Evolutionary conservation across 2,797 vertebrate genomes (phyloP), one percentile per base, ranked within the genome.

Genomic region (Silurus aristotelis): DNA sequence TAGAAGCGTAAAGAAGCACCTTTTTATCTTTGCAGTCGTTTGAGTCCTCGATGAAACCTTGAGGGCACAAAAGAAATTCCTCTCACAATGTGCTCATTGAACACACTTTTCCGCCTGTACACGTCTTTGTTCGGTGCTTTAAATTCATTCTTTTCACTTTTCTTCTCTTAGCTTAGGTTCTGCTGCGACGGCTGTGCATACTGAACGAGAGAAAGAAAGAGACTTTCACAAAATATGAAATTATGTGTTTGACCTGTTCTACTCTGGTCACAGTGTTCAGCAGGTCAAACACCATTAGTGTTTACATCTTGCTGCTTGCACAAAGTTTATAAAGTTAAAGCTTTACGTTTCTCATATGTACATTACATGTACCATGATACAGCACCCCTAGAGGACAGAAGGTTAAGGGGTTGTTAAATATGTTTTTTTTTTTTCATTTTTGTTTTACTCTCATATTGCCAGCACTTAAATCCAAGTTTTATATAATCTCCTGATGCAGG

Each of bases 41-140:
- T n/a, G 22, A n/a, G 22, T n/a, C 10, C 9, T 64, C 22, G 63
- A 64, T 25, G 22, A n/a, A 25, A 64, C 63, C 22, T 64, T 22
- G 22, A 64, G 56, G 25, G 31, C 75, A 61, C 10, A 20, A 31
- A 31, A 75, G 46, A 76, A 75, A 27, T 6, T 6, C 52, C 27
- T 3, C 55, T 76, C 55, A 76, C 56, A 76, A 76, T 19, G 19
- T 58, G 73, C 73, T 79, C 15, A 68, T 12, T 84, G 64, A 84
- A n/a, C 67, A 52, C 73, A 19, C 12, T 80, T 64, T 80, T 66
- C n/a, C 66, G 22, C 27, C 6, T 12, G 58, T 27, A 14, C 64
- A 64, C 48, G 3, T 66, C 22, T 19, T 31, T 81, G 64, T 46
- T 38, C 46, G 20, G 15, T 84, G 31, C 56, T 66, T 84, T 67